A percentile compares a stretch with the other conserved stretches of the same genome.
Conservation (phyloP, 2,888 invertebrate species). For the Polydrusus pterygomalis region DNA sequence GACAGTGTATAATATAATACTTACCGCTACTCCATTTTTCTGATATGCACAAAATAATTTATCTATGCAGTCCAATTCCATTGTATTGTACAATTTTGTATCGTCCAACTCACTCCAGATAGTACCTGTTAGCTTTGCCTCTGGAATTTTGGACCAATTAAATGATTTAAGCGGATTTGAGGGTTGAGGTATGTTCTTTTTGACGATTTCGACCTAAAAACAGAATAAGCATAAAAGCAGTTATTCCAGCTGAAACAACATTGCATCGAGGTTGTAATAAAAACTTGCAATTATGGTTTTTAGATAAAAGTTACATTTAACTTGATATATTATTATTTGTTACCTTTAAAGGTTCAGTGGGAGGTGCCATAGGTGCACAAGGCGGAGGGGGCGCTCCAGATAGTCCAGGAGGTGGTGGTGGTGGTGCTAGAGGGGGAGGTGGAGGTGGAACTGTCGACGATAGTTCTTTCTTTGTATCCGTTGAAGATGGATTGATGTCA, state of each 20-base stretch:
- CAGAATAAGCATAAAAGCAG: not conserved
- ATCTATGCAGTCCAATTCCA: constrained; percentile 94
- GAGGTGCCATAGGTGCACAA: constrained; percentile 78
- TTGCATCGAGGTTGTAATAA: no score
- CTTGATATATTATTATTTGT: not conserved
- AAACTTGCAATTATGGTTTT: no score
- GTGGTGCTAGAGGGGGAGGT: constrained; percentile 69
- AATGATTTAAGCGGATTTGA: constrained; percentile 95
- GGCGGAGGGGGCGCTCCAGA: constrained; percentile 78
- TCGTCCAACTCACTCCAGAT: constrained; percentile 97
- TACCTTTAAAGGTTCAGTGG: constrained; percentile 73
- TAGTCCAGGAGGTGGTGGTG: constrained; percentile 77
- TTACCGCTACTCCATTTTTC: constrained; percentile 89
- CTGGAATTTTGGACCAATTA: constrained; percentile 97
- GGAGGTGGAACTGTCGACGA: constrained; percentile 68
- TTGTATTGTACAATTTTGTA: constrained; percentile 90
- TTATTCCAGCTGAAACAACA: no score
- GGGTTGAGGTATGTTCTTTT: constrained; percentile 95
- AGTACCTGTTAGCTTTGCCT: constrained; percentile 92
- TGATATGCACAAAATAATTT: constrained; percentile 96
- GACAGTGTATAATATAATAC: constrained; percentile 56
- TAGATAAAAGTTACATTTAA: no score
- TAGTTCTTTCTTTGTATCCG: constrained; percentile 58
- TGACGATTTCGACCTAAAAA: constrained; percentile 73
- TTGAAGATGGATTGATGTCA: constrained; percentile 51